phyloP scores from a whole-genome alignment of 2,113 vertebrate species.

The Sander lucioperca region DNA sequence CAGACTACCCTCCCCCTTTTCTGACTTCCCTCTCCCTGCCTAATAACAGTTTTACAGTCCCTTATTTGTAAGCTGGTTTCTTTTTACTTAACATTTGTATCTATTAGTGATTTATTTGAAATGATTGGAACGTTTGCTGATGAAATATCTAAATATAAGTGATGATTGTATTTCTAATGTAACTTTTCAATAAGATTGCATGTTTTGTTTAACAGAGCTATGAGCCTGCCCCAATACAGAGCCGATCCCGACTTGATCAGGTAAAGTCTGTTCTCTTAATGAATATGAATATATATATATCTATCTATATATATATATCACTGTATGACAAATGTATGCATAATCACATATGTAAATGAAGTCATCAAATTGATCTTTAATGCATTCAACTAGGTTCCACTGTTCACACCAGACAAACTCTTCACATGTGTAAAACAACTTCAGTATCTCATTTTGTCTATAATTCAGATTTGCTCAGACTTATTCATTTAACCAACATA shows the following conservation, averaged over 20 bases:
- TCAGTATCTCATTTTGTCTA: background rate
- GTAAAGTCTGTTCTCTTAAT: conserved; percentile 47
- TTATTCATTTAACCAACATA: background rate
- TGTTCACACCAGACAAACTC: background rate
- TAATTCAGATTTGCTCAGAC: background rate
- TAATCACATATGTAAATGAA: background rate
- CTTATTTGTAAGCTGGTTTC: background rate
- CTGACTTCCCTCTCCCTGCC: background rate
- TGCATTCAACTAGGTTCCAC: background rate
- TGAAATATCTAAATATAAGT: background rate
- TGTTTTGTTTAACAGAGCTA: conserved; percentile 74
- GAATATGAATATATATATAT: background rate
- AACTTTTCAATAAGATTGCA: background rate
- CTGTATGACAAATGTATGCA: background rate
- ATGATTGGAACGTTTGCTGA: background rate
- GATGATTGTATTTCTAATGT: background rate
- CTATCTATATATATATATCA: background rate
- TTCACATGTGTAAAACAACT: background rate
- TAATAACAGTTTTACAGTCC: background rate
- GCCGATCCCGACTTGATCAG: conserved; percentile 83
- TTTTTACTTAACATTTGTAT: background rate
- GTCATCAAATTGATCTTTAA: background rate
- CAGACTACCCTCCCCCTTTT: background rate
- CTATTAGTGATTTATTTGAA: background rate
- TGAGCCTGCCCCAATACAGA: conserved; percentile 82